Percentiles rank a stretch among this genome's conserved stretches.
Evolutionary conservation across 2,888 invertebrate genomes (phyloP).

Genomic region (Acleris sparsana): DNA sequence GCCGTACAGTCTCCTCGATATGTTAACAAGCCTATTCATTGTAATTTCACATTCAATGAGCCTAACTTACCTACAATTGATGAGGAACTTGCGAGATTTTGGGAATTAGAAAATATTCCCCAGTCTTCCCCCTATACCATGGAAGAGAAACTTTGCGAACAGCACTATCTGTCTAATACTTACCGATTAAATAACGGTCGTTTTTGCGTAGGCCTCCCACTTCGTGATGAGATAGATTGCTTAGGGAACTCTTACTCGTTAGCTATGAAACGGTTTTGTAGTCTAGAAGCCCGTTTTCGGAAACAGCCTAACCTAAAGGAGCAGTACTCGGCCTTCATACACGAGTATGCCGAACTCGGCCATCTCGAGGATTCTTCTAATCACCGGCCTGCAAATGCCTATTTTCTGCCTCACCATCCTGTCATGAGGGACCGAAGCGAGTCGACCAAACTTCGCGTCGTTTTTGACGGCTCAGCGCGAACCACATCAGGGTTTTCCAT

Average conservation of each 20-base stretch:
- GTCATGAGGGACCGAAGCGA: neutral
- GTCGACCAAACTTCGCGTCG: neutral
- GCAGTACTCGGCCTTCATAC: neutral
- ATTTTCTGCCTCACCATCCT: neutral
- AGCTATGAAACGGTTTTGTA: slow-evolving; percentile 12
- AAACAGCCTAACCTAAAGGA: slow-evolving; percentile 1
- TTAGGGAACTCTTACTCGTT: neutral
- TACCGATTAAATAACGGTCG: neutral
- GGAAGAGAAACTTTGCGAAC: neutral
- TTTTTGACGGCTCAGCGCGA: neutral
- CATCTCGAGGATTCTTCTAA: neutral
- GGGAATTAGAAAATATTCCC: neutral
- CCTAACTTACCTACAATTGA: neutral
- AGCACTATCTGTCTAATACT: neutral
- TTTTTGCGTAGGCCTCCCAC: neutral
- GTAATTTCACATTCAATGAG: neutral
- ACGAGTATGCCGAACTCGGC: neutral
- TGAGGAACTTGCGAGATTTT: neutral
- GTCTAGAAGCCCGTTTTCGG: neutral
- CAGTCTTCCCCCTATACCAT: neutral
- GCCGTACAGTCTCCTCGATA: too few relatives aligned
- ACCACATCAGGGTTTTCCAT: neutral
- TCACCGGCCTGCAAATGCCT: neutral
- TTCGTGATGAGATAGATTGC: neutral
- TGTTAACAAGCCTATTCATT: too few relatives aligned